Conservation (phyloP, 2,113 vertebrate genomes). For the Furnarius figulus region DNA sequence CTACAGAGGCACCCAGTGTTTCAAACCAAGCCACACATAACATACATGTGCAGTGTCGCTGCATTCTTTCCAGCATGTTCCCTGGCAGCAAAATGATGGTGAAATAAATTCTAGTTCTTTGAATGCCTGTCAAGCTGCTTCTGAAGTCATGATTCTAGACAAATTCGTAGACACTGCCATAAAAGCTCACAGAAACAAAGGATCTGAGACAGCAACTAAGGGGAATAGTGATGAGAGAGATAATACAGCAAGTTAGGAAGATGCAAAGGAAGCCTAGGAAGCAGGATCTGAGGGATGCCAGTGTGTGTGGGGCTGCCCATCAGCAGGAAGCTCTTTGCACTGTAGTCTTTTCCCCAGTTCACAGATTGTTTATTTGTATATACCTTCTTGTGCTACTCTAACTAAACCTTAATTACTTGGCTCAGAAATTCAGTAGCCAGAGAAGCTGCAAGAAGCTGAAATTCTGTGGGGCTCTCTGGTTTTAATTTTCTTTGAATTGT, state of each 20-base stretch:
- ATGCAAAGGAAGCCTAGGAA: background rate
- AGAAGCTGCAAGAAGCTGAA: background rate
- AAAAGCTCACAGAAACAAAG: constrained; percentile 14
- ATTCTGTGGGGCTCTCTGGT: background rate
- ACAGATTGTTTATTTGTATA: background rate
- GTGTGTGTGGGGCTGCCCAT: background rate
- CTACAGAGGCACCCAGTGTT: background rate
- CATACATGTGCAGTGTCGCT: background rate
- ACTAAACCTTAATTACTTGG: background rate
- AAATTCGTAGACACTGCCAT: background rate
- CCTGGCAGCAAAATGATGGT: constrained; percentile 11
- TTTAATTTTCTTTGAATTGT: background rate
- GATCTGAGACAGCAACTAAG: background rate
- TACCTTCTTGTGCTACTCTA: background rate
- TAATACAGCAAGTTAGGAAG: background rate
- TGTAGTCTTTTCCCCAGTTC: background rate
- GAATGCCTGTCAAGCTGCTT: background rate
- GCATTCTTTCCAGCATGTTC: background rate
- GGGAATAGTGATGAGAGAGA: background rate
- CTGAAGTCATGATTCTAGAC: constrained; percentile 19
- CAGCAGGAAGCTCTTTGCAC: background rate
- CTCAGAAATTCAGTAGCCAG: background rate
- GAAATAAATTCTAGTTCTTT: constrained; percentile 16
- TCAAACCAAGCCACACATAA: background rate
- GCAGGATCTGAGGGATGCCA: background rate